These are phyloP conservation scores for Trypoxylus dichotomus DNA, from an alignment of 1,140 invertebrate species.

Conservation along the genomic window DNA sequence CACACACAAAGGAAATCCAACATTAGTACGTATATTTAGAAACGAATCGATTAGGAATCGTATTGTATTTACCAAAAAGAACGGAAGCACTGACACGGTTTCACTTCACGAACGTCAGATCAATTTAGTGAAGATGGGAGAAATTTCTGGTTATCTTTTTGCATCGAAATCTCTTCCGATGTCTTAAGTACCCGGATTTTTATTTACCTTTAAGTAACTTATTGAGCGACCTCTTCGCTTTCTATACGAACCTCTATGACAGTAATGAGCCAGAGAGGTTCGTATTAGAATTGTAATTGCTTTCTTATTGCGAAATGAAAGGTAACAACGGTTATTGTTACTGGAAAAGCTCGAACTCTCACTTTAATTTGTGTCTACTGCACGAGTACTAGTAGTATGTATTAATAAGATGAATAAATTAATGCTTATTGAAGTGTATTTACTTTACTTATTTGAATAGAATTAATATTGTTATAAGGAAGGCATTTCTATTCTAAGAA, in stretches of 20 bases:
- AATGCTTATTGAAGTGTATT: too few species aligned
- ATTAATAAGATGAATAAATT: too few species aligned
- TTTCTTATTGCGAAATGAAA: slow-evolving; percentile 7
- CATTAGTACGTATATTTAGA: background rate
- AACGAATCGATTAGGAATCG: background rate
- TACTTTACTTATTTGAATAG: too few species aligned
- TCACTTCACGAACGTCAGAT: background rate
- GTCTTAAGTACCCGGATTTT: background rate
- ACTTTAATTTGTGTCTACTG: background rate
- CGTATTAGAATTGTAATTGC: background rate
- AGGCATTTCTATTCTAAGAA: too few species aligned
- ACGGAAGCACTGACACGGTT: background rate
- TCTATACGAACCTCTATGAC: background rate
- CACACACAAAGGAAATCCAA: too few species aligned
- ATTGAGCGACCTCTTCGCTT: background rate
- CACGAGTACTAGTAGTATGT: too few species aligned
- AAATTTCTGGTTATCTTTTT: background rate
- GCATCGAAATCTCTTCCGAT: background rate
- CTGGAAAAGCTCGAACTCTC: background rate
- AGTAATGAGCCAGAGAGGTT: too few species aligned
- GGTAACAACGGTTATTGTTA: background rate
- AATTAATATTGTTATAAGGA: too few species aligned
- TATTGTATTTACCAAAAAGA: background rate
- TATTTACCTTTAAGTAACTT: background rate
- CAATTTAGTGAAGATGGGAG: background rate